These are phyloP conservation scores for Eueremaeus valkanovi DNA, from an alignment of 2,888 invertebrate species.

Conservation along the genomic window DNA sequence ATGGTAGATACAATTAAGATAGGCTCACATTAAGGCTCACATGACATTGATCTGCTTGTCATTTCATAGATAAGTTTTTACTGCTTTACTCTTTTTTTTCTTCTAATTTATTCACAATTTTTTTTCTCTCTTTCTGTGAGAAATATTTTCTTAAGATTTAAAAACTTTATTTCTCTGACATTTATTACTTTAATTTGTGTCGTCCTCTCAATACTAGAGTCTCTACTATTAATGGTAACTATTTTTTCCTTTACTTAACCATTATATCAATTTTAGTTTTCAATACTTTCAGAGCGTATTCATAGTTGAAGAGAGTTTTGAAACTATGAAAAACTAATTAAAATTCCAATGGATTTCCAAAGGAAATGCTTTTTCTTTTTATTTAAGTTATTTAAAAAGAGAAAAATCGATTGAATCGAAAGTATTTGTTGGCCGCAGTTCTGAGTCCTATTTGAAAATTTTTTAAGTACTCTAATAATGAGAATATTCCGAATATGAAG, in stretches of 20 bases:
- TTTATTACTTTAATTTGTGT: slow-evolving; percentile 6
- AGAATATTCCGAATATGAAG: too few relatives aligned
- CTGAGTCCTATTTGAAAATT: too few relatives aligned
- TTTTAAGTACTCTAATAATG: too few relatives aligned
- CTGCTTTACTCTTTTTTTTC: too few relatives aligned
- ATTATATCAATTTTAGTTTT: background rate
- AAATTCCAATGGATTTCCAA: background rate
- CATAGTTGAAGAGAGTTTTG: background rate
- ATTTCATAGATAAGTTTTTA: too few relatives aligned
- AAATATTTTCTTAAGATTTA: background rate
- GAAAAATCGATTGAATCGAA: too few relatives aligned
- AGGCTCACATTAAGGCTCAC: too few relatives aligned
- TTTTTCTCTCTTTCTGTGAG: background rate
- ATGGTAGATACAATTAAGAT: too few relatives aligned
- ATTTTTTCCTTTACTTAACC: background rate
- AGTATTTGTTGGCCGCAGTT: too few relatives aligned
- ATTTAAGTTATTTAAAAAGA: too few relatives aligned
- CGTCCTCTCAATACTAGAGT: background rate
- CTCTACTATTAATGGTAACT: background rate
- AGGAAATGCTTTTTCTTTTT: slow-evolving; percentile 1
- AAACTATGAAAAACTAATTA: background rate
- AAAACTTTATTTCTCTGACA: background rate
- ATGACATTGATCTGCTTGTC: too few relatives aligned
- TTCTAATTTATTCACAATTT: background rate
- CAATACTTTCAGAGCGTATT: background rate